Conservation (phyloP, 2,797 vertebrate genomes). For the Eutrigla gurnardus region DNA sequence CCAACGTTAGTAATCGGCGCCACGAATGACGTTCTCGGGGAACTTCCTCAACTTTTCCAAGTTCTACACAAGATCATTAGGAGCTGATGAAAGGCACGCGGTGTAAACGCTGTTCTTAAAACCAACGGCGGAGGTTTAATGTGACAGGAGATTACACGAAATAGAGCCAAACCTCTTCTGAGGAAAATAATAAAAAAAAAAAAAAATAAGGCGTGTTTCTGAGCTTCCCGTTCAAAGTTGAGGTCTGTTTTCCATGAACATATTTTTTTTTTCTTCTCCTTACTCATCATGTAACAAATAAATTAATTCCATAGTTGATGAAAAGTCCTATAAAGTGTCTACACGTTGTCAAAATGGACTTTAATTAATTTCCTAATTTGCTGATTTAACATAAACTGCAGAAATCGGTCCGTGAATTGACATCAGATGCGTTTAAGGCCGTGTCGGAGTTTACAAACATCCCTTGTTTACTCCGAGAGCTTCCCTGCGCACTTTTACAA, state of each 20-base stretch:
- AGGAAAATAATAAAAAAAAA: conserved; percentile 15
- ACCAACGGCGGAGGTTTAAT: conserved; percentile 58
- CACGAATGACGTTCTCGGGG: not conserved
- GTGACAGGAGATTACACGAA: conserved; percentile 32
- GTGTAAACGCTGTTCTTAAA: conserved; percentile 39
- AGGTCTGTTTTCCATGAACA: conserved; percentile 18
- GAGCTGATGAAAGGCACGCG: conserved; percentile 59
- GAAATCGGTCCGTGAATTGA: not conserved
- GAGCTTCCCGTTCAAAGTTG: not conserved
- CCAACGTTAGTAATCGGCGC: not conserved
- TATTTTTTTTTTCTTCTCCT: not conserved
- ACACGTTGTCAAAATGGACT: not conserved
- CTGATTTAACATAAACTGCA: not conserved
- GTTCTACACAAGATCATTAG: conserved; percentile 44
- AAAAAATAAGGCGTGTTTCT: not conserved
- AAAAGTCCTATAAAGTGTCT: not conserved
- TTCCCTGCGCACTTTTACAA: no score
- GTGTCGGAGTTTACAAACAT: not conserved
- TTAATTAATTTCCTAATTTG: conserved; percentile 2
- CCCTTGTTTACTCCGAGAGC: not conserved
- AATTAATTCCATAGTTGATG: not conserved
- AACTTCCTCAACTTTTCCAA: conserved; percentile 23
- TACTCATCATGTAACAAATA: not conserved
- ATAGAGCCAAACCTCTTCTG: conserved; percentile 21
- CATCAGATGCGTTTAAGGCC: not conserved